Conservation (phyloP, 2,888 invertebrate species). For the Drosophila nr. medialis region DNA sequence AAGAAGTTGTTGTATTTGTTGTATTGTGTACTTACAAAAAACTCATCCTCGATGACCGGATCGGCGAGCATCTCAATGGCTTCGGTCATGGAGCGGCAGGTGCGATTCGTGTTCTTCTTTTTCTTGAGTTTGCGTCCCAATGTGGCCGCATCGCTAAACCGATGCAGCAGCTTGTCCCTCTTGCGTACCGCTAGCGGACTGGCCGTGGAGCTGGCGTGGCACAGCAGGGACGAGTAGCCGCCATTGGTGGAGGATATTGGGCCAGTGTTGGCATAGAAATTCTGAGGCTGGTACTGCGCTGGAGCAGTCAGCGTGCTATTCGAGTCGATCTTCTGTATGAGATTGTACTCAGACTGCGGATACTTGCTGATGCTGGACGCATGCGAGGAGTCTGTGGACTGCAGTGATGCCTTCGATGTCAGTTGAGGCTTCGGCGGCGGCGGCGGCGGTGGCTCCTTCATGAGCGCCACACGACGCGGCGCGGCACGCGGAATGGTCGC, state of each 20-base stretch:
- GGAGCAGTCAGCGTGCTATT: conserved; percentile 78
- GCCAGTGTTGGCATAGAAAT: conserved; percentile 81
- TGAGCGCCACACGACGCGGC: conserved; percentile 82
- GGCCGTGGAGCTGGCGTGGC: conserved; percentile 82
- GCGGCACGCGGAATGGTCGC: conserved; percentile 83
- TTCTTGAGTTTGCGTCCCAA: conserved; percentile 84
- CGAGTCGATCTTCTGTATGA: conserved; percentile 83
- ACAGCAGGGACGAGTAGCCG: conserved; percentile 76
- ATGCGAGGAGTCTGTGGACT: conserved; percentile 65
- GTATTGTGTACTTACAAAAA: conserved; percentile 82
- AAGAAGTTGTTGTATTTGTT: conserved; percentile 32
- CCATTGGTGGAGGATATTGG: conserved; percentile 71
- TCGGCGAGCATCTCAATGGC: conserved; percentile 85
- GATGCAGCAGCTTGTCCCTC: conserved; percentile 84
- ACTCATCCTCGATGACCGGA: conserved; percentile 85
- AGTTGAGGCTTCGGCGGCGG: conserved; percentile 81
- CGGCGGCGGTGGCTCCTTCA: conserved; percentile 84
- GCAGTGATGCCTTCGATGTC: conserved; percentile 74
- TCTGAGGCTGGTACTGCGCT: conserved; percentile 81
- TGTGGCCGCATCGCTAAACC: conserved; percentile 85
- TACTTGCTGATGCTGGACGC: conserved; percentile 81
- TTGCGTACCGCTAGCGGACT: conserved; percentile 83
- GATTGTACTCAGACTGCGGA: conserved; percentile 83
- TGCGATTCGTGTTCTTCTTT: conserved; percentile 84
- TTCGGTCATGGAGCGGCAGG: conserved; percentile 85